Evolutionary conservation across 2,888 invertebrate species (phyloP).

Genomic region (Exocentrus adspersus): DNA sequence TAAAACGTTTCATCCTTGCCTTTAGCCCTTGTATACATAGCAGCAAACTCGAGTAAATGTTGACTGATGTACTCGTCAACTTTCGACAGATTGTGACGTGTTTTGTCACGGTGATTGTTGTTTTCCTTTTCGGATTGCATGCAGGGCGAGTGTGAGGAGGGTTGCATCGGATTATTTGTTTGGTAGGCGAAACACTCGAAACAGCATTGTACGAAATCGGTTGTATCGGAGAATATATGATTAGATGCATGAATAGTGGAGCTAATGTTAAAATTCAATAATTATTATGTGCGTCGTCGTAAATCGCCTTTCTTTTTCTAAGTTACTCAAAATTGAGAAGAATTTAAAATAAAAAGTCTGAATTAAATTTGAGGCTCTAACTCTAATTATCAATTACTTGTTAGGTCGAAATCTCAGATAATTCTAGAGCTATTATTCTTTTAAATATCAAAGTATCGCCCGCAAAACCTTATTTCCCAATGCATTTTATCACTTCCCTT

Average conservation of each 20-base stretch:
- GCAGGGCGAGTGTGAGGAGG: slow-evolving; percentile 53
- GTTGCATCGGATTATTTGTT: slow-evolving; percentile 30
- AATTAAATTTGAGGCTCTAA: too few species aligned
- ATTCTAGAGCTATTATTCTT: too few species aligned
- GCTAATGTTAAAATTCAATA: slow-evolving; percentile 1
- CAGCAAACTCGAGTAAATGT: slow-evolving; percentile 55
- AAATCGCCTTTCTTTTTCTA: too few species aligned
- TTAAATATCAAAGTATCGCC: too few species aligned
- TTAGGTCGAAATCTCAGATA: too few species aligned
- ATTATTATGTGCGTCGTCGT: background rate
- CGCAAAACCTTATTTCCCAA: too few species aligned
- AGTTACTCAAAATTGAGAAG: too few species aligned
- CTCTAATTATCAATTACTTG: too few species aligned
- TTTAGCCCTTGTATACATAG: slow-evolving; percentile 17
- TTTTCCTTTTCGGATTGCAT: slow-evolving; percentile 56
- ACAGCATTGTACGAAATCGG: slow-evolving; percentile 29
- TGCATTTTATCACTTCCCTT: background rate
- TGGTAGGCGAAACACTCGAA: slow-evolving; percentile 23
- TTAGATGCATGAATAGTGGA: background rate
- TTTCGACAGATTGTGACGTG: slow-evolving; percentile 57
- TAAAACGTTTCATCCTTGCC: background rate
- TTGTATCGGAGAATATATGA: slow-evolving; percentile 1
- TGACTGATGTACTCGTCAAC: slow-evolving; percentile 63
- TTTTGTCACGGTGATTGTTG: slow-evolving; percentile 56
- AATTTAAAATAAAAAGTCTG: too few species aligned